Evolutionary conservation across 1,140 invertebrate genomes (phyloP), one percentile per base, ranked within the genome.

Genomic region (Pomphorhynchus laevis): DNA sequence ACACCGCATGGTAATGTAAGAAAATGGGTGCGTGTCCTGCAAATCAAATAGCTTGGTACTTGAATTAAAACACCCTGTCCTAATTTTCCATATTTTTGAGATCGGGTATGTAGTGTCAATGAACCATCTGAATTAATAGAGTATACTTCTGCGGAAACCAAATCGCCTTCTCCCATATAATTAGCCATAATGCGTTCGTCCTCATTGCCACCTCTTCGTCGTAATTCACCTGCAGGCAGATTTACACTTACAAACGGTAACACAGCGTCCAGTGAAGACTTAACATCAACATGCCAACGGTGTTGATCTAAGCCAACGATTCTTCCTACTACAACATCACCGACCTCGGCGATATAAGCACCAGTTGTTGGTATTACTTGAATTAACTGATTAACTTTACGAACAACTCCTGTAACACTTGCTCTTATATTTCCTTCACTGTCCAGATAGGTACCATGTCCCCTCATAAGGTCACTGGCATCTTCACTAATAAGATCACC

Each of bases 111-210:
- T 16, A 98, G 60, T 1, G 75, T 79, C 3, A 98, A 53, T 4
- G 73, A 68, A 16, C 84, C 79, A 61, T 95, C 84, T 25, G 68
- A 63, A 53, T 70, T 79, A 16, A 80, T 67, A 54, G 69, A 77
- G 53, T 93, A 75, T 1, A 93, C 82, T 65, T 95, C 80, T 9
- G 82, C 61, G 53, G 58, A 45, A 25, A 31, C 3, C 31, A 29
- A 29, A 29, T 29, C 25, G 14, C 25, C 25, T 29, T 29, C 25
- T 53, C 74, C 69, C 12, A 95, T 57, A 60, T 82, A 84, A 32
- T 71, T 67, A 39, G 82, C 63, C 86, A 98, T 95, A 59, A 74
- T 73, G 51, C 84, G 69, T 56, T 95, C 82, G 66, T 95, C 86
- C 64, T 95, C 84, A 4, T 69, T 70, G 9, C 74, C 80, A 55